Percentiles rank a stretch among this genome's conserved stretches.
phyloP scores from a whole-genome alignment of 2,888 invertebrate genomes.

The Ametastegia equiseti region DNA sequence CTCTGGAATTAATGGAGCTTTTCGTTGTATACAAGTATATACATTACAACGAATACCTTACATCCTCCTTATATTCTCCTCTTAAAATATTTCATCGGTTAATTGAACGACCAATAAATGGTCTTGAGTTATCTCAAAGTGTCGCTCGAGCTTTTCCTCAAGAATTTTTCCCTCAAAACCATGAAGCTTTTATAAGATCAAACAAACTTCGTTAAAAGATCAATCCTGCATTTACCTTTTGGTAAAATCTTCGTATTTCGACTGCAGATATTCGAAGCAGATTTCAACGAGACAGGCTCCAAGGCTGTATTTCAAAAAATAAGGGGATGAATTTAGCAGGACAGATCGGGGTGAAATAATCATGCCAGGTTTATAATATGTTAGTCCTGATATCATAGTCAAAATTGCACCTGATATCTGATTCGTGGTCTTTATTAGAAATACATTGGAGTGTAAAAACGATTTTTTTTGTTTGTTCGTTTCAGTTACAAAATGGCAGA shows the following conservation, averaged over 20 bases:
- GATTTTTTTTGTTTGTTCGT: no score
- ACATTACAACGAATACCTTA: background rate
- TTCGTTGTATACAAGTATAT: constrained; percentile 2
- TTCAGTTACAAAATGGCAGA: no score
- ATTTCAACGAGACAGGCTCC: background rate
- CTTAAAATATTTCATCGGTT: background rate
- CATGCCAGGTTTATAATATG: no score
- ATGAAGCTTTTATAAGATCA: constrained; percentile 3
- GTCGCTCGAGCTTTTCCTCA: background rate
- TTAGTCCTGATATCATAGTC: no score
- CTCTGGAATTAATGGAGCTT: constrained; percentile 1
- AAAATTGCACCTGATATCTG: no score
- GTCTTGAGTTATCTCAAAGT: background rate
- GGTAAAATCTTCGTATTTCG: background rate
- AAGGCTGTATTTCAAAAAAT: background rate
- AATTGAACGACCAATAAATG: background rate
- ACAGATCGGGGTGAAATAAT: no score
- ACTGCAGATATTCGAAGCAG: background rate
- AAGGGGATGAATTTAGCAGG: no score
- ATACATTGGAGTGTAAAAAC: no score
- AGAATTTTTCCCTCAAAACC: background rate
- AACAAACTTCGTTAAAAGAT: background rate
- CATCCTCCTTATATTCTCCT: background rate
- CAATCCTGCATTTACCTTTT: background rate
- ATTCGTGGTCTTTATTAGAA: no score